Evolutionary conservation across 2,888 invertebrate genomes (phyloP).

Genomic region (Epistrophella euchroma): DNA sequence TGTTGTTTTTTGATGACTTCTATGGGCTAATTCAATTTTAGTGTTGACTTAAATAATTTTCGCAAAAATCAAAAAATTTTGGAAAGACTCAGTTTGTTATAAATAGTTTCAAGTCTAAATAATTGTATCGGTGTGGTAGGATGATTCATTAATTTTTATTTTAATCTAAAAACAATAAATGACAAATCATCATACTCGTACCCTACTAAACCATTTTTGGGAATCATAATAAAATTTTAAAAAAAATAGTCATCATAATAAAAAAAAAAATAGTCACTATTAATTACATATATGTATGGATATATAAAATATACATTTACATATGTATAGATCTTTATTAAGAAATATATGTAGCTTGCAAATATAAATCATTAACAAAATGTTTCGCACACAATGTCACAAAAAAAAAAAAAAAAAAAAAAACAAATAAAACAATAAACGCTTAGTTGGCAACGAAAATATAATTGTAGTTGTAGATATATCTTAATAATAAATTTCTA

Average conservation of each 20-base stretch:
- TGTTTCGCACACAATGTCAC: not conserved
- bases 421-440: slow-evolving; percentile 6
- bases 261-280: not conserved
- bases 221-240: not conserved
- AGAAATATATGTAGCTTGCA: not conserved
- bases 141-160: not conserved
- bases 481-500: not conserved
- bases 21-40: not conserved
- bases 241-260: not conserved
- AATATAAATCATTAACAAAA: not conserved
- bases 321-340: not conserved
- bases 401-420: not conserved
- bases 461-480: slow-evolving; percentile 8
- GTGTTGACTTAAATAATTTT: not conserved
- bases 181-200: not conserved
- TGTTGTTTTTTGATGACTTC: not conserved
- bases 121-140: not conserved
- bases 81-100: not conserved
- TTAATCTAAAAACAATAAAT: not conserved
- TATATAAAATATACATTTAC: not conserved
- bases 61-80: not conserved
- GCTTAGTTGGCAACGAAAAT: slow-evolving; percentile 11
- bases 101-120: not conserved
- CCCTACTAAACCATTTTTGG: not conserved
- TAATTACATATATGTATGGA: not conserved